Percentiles rank a stretch among this genome's conserved stretches.
Conservation (phyloP, 1,140 invertebrate species). For the Caenorhabditis briggsae region DNA sequence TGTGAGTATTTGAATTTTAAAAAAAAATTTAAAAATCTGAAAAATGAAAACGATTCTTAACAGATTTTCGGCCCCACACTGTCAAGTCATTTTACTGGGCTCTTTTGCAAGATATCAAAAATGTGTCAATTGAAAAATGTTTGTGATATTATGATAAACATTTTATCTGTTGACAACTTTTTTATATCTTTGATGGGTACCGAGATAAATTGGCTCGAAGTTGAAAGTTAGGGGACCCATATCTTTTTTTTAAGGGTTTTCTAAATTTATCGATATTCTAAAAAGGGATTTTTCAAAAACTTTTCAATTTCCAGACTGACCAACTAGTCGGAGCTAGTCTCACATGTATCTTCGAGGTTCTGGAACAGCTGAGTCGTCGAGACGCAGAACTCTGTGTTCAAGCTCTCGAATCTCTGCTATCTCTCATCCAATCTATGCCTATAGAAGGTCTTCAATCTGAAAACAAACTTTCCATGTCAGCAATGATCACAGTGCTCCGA, state of each 20-base stretch:
- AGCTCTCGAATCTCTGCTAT: conserved; percentile 71
- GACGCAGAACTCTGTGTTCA: conserved; percentile 74
- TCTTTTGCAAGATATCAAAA: too few relatives aligned
- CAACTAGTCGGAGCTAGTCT: conserved; percentile 66
- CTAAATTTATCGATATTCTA: too few relatives aligned
- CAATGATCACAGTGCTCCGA: conserved; percentile 70
- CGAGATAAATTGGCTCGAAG: too few relatives aligned
- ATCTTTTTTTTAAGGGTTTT: too few relatives aligned
- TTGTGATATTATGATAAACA: too few relatives aligned
- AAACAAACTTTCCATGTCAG: conserved; percentile 64
- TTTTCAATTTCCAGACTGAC: too few relatives aligned
- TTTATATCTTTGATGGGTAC: too few relatives aligned
- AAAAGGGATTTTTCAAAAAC: too few relatives aligned
- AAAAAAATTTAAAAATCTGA: not conserved
- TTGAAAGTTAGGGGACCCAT: too few relatives aligned
- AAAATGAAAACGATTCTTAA: not conserved
- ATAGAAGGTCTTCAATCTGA: conserved; percentile 69
- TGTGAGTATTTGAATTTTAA: not conserved
- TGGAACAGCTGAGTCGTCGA: conserved; percentile 72
- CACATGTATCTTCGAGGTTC: conserved; percentile 72
- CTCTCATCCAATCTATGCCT: conserved; percentile 70
- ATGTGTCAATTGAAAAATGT: too few relatives aligned
- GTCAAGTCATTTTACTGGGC: too few relatives aligned
- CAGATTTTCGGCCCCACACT: not conserved
- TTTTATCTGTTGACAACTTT: too few relatives aligned